phyloP scores from a whole-genome alignment of 2,888 invertebrate species.

The Campoplex nolae region DNA sequence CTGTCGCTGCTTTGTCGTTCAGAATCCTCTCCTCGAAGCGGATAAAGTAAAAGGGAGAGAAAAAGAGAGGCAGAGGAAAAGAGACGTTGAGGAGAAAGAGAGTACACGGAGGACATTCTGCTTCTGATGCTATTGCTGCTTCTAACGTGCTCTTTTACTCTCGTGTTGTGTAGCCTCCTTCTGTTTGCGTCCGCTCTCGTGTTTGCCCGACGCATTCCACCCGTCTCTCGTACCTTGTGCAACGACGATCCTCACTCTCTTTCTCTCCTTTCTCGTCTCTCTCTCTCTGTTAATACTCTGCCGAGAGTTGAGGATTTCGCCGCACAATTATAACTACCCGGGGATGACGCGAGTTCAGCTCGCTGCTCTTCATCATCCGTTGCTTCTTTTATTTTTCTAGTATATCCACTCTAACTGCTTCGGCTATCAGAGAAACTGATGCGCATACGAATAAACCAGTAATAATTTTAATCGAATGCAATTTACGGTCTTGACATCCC shows the following conservation, averaged over 20 bases:
- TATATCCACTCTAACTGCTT: conserved; percentile 14
- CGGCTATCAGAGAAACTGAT: conserved; percentile 10
- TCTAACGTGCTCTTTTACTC: conserved; percentile 68
- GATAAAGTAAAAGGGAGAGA: conserved; percentile 28
- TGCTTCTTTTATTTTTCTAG: conserved; percentile 9
- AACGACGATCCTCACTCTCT: conserved; percentile 48
- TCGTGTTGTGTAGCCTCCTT: conserved; percentile 65
- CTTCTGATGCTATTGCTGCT: conserved; percentile 63
- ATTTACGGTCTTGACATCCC: conserved; percentile 50
- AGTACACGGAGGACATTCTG: conserved; percentile 40
- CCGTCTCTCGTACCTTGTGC: conserved; percentile 68
- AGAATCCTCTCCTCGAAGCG: conserved; percentile 20
- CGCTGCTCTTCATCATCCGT: conserved; percentile 32
- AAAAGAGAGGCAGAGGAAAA: conserved; percentile 12
- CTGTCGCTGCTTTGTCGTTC: conserved; percentile 51
- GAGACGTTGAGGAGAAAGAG: conserved; percentile 58
- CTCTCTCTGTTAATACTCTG: conserved; percentile 45
- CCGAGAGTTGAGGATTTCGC: conserved; percentile 49
- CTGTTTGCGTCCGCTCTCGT: conserved; percentile 78
- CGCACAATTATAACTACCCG: conserved; percentile 44
- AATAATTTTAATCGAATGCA: background rate
- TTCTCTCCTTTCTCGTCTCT: conserved; percentile 38
- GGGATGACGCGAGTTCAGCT: conserved; percentile 51
- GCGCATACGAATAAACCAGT: background rate
- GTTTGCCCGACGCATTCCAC: conserved; percentile 81